phyloP scores from a whole-genome alignment of 2,113 vertebrate genomes.

The Hydrolagus affinis region DNA sequence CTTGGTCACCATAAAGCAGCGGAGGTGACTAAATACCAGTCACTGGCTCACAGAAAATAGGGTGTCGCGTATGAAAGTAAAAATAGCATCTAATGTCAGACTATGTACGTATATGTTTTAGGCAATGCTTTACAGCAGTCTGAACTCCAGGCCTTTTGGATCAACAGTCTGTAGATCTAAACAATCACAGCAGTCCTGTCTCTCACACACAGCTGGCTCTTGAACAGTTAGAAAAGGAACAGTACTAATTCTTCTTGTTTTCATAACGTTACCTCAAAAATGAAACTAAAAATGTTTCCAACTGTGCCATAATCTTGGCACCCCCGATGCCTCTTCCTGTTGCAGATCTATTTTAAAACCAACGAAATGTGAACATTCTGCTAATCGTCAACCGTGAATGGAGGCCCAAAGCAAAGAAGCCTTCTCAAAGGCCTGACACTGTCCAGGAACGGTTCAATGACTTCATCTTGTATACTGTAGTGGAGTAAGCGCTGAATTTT shows the following conservation, averaged over 20 bases:
- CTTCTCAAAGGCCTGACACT: neutral
- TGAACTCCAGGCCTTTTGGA: neutral
- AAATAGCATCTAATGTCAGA: neutral
- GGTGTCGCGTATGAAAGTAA: neutral
- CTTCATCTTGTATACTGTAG: neutral
- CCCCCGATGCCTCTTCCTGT: neutral
- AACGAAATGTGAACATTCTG: neutral
- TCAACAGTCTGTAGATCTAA: neutral
- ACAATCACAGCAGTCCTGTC: neutral
- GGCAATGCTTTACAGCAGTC: neutral
- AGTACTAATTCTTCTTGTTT: neutral
- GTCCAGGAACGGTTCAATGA: neutral
- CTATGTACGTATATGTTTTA: neutral
- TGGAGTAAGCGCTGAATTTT: neutral
- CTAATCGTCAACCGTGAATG: neutral
- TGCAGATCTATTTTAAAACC: neutral
- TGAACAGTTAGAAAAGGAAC: neutral
- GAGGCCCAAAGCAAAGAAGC: neutral
- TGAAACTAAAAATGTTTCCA: constrained; percentile 14
- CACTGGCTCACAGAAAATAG: neutral
- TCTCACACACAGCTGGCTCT: neutral
- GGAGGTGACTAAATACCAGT: neutral
- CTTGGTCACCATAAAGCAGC: too few species aligned
- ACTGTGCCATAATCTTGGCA: neutral
- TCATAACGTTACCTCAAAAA: neutral